These are phyloP conservation scores for Toxotes lorentzi DNA, from an alignment of 2,797 vertebrate species.

Conservation along the genomic window DNA sequence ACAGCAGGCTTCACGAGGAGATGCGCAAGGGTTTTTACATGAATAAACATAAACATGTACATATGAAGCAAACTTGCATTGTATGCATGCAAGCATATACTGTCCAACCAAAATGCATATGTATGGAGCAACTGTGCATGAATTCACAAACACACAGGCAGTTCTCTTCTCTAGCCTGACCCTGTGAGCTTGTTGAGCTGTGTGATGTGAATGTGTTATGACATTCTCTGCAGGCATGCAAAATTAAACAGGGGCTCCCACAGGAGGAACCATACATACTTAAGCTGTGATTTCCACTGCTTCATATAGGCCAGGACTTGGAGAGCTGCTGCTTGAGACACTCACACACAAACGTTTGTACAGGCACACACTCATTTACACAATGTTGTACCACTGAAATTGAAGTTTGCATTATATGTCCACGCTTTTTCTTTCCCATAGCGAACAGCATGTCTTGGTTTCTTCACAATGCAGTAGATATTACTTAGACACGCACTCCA, in stretches of 20 bases:
- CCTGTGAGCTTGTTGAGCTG: constrained; percentile 71
- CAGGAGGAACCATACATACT: constrained; percentile 76
- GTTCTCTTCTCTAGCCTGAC: constrained; percentile 53
- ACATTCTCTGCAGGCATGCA: constrained; percentile 80
- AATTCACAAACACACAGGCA: constrained; percentile 19
- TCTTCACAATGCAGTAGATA: background rate
- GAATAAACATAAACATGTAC: constrained; percentile 27
- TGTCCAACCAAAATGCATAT: constrained; percentile 23
- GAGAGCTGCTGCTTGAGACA: constrained; percentile 44
- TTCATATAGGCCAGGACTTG: constrained; percentile 39
- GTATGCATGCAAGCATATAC: constrained; percentile 7
- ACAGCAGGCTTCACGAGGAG: background rate
- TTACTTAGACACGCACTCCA: background rate
- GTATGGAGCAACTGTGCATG: constrained; percentile 36
- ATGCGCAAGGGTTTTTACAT: constrained; percentile 10
- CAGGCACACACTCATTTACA: constrained; percentile 20
- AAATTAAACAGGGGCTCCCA: constrained; percentile 81
- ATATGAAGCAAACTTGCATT: background rate
- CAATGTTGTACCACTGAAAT: constrained; percentile 31
- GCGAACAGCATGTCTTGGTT: constrained; percentile 19
- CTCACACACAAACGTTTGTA: background rate
- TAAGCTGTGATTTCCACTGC: constrained; percentile 75
- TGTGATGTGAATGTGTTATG: constrained; percentile 83
- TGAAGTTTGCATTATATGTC: constrained; percentile 51
- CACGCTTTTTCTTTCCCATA: constrained; percentile 11